These are phyloP conservation scores for Seriola quinqueradiata DNA, from an alignment of 2,113 vertebrate genomes.

Conservation along the genomic window DNA sequence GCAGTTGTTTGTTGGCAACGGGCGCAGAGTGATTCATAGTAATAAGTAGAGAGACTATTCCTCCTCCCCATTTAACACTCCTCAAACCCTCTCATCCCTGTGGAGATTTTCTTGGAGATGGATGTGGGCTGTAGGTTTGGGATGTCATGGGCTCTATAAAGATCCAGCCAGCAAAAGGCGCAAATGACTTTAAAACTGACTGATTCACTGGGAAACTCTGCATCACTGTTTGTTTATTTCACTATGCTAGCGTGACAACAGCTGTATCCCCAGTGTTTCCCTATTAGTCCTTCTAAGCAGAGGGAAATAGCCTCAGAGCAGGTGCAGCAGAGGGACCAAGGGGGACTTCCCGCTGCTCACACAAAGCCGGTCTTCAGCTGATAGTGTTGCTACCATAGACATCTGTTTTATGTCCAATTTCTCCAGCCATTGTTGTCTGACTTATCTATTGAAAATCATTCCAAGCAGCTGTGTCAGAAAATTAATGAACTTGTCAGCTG, in stretches of 20 bases:
- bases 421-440: slow-evolving; percentile 55
- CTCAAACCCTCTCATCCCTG: slow-evolving; percentile 34
- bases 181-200: slow-evolving; percentile 21
- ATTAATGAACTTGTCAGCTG: slow-evolving; percentile 79
- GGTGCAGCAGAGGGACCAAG: slow-evolving; percentile 62
- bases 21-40: slow-evolving; percentile 75
- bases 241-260: slow-evolving; percentile 56
- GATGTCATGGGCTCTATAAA: slow-evolving; percentile 20
- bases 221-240: slow-evolving; percentile 69
- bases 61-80: slow-evolving; percentile 53
- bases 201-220: slow-evolving; percentile 27
- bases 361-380: slow-evolving; percentile 62
- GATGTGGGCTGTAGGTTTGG: slow-evolving; percentile 24
- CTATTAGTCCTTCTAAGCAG: slow-evolving; percentile 56
- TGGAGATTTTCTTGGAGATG: slow-evolving; percentile 39
- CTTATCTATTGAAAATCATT: slow-evolving; percentile 74
- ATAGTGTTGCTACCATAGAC: slow-evolving; percentile 46
- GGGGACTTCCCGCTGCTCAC: slow-evolving; percentile 60
- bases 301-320: slow-evolving; percentile 63
- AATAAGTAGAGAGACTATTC: slow-evolving; percentile 47
- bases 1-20: slow-evolving; percentile 80
- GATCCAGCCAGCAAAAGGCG: not conserved
- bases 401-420: slow-evolving; percentile 65
- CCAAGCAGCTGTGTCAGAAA: slow-evolving; percentile 56
- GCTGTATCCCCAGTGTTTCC: slow-evolving; percentile 64